A percentile compares a stretch with the other conserved stretches of the same genome.
Conservation (phyloP, 2,797 vertebrate genomes). For the Lateolabrax maculatus region DNA sequence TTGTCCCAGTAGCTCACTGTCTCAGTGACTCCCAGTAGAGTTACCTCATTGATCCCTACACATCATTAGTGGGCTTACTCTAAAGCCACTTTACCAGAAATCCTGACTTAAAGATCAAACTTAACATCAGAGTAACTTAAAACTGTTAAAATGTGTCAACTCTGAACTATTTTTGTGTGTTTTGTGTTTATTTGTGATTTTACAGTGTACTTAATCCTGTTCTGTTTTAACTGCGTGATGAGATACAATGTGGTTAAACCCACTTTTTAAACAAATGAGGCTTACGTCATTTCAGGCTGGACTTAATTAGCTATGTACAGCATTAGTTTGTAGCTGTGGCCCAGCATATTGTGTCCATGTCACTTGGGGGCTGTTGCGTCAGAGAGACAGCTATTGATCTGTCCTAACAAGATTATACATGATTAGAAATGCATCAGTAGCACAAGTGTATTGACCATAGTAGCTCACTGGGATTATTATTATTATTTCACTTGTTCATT, state of each 20-base stretch:
- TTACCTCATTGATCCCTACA: constrained; percentile 83
- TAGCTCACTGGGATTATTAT: constrained; percentile 65
- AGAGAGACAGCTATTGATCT: constrained; percentile 77
- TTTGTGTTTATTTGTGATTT: constrained; percentile 36
- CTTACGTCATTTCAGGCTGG: constrained; percentile 48
- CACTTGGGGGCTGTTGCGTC: constrained; percentile 72
- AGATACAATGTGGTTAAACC: constrained; percentile 27
- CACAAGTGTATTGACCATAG: constrained; percentile 65
- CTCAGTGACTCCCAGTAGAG: constrained; percentile 79
- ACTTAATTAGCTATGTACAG: constrained; percentile 65
- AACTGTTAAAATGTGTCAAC: constrained; percentile 17
- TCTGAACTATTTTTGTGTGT: constrained; percentile 10
- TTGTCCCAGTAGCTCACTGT: constrained; percentile 85
- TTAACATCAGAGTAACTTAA: constrained; percentile 42
- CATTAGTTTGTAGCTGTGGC: constrained; percentile 62
- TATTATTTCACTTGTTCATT: constrained; percentile 49
- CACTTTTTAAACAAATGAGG: constrained; percentile 36
- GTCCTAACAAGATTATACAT: constrained; percentile 83
- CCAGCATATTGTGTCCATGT: constrained; percentile 71
- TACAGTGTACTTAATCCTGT: not conserved
- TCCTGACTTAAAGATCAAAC: constrained; percentile 62
- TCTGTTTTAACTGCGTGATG: constrained; percentile 15
- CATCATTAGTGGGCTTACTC: constrained; percentile 86
- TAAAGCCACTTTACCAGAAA: constrained; percentile 80
- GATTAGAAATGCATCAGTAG: constrained; percentile 81